Conservation (phyloP, 2,113 vertebrate genomes). For the Catharus fuscescens region DNA sequence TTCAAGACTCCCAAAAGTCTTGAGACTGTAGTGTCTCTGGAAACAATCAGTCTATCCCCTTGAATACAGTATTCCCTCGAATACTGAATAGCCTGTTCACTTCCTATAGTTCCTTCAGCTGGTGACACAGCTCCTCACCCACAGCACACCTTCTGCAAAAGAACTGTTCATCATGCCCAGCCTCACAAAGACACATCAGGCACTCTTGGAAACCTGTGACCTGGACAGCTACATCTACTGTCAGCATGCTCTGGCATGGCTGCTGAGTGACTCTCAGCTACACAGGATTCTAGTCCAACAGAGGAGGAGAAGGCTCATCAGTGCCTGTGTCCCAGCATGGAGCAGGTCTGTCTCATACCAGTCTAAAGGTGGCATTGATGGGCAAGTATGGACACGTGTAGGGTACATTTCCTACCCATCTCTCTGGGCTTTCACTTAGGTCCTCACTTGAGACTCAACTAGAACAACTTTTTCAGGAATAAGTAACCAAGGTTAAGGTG, state of each 20-base stretch:
- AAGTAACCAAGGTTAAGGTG: background rate
- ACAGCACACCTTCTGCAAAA: background rate
- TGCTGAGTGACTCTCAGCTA: background rate
- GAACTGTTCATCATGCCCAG: background rate
- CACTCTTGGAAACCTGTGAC: background rate
- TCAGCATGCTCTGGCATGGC: background rate
- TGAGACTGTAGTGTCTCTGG: background rate
- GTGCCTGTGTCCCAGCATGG: accelerated
- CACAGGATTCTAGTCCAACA: background rate
- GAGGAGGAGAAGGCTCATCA: background rate
- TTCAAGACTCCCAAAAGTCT: background rate
- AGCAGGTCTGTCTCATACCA: background rate
- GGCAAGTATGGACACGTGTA: background rate
- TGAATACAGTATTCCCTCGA: accelerated
- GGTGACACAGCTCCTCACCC: background rate
- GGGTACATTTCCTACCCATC: background rate
- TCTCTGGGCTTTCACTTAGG: background rate
- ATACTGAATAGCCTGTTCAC: background rate
- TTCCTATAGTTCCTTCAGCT: background rate
- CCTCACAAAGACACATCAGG: background rate
- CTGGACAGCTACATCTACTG: background rate
- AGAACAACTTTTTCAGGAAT: background rate
- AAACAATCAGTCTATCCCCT: background rate
- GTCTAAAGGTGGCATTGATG: background rate
- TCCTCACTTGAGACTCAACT: background rate